A percentile compares a stretch with the other conserved stretches of the same genome.
These are phyloP conservation scores for Agonopterix arenella DNA, from an alignment of 2,888 invertebrate species.

Conservation along the genomic window DNA sequence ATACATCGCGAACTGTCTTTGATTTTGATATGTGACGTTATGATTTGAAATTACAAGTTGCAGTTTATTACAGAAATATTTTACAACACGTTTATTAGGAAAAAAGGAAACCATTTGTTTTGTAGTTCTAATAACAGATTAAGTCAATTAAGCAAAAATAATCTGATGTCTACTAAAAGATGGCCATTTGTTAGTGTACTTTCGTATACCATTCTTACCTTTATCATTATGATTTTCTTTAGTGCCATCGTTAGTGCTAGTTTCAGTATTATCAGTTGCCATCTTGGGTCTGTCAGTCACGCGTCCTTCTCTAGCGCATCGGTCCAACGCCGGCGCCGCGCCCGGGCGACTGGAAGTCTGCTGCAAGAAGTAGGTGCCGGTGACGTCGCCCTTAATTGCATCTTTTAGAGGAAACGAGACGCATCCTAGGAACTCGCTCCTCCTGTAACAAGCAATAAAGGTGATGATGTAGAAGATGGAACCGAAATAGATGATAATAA, in stretches of 20 bases:
- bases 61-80: no score
- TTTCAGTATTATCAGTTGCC: conserved; percentile 71
- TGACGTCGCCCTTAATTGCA: conserved; percentile 82
- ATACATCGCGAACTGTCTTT: no score
- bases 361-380: conserved; percentile 85
- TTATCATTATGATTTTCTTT: conserved; percentile 63
- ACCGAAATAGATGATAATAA: neutral
- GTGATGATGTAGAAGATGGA: neutral
- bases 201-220: conserved; percentile 31
- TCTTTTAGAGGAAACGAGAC: conserved; percentile 93
- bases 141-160: no score
- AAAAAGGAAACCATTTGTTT: no score
- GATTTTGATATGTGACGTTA: no score
- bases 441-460: conserved; percentile 80
- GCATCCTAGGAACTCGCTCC: conserved; percentile 96
- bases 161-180: no score
- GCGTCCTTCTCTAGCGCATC: conserved; percentile 35
- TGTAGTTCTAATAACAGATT: no score
- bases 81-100: no score
- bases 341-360: conserved; percentile 44
- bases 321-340: conserved; percentile 34
- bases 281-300: conserved; percentile 57
- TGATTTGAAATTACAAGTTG: no score
- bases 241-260: conserved; percentile 62
- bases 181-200: neutral